Evolutionary conservation across 2,888 invertebrate genomes (phyloP), one percentile per base, ranked within the genome.

Genomic region (Metellina segmentata): DNA sequence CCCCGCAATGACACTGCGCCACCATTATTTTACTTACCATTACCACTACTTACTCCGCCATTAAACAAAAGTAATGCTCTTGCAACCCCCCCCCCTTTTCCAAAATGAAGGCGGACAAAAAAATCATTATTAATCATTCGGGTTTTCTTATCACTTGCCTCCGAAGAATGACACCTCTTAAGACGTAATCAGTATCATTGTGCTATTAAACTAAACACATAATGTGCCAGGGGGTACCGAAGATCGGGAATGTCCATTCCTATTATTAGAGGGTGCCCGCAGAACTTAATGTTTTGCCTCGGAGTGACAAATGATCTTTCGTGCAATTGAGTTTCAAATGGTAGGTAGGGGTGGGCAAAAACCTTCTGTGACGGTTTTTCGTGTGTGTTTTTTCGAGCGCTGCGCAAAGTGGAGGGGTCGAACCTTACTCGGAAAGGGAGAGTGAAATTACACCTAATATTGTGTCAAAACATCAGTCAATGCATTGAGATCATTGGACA

Each of bases 141-240:
- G 51, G 72, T 77, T 81, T 77, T 77, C 90, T 85, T 81, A 89
- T 89, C 89, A 82, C 72, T 75, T 77, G 88, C 61, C 81, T 53
- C 78, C 16, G 16, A 49, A 72, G 85, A 90, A 81, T 85, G 90
- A 85, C 90, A 86, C 81, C 74, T 86, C 81, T 86, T 77, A 81
- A 90, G 90, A 69, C 81, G 90, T 91, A 91, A 91, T 91, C 86
- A 86, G 90, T 86, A 86, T 91, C 90, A 86, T 86, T 91, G 90
- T 82, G 81, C 75, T 71, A 81, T 91, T 86, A 91, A 91, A 86
- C 72, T 82, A 75, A 86, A 91, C 81, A 81, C 77, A 82, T 86
- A 89, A 89, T 82, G 34, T 34, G 75, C 48, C 79, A n/a, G 19
- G n/a, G 49, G 49, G 34, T 19, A 48, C 19, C 16, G 61, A 69